Evolutionary conservation across 2,888 invertebrate genomes (phyloP).

Genomic region (Pardosa pseudoannulata): DNA sequence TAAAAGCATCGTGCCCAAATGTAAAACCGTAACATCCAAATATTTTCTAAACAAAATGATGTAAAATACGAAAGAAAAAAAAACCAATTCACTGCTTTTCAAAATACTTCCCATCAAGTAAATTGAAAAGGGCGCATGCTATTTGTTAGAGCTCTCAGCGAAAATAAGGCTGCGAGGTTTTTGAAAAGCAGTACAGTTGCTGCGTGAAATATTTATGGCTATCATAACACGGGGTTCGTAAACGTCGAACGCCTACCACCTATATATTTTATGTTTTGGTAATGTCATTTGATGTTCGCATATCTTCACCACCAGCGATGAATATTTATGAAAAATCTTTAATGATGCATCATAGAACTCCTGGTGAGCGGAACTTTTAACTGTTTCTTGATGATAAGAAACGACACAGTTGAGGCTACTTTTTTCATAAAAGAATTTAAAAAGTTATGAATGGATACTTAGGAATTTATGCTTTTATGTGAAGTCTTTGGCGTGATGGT

Average conservation of each 20-base stretch:
- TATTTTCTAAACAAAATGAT: background rate
- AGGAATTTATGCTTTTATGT: conserved; percentile 43
- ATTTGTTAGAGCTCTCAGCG: conserved; percentile 55
- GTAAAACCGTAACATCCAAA: background rate
- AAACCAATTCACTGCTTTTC: background rate
- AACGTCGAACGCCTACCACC: conserved; percentile 18
- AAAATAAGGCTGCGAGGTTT: conserved; percentile 44
- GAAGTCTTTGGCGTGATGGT: background rate
- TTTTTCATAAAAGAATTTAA: conserved; percentile 21
- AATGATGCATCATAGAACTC: conserved; percentile 26
- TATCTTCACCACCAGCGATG: conserved; percentile 40
- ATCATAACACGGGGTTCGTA: conserved; percentile 36
- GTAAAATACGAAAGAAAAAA: background rate
- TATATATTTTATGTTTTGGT: conserved; percentile 61
- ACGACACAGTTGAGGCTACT: background rate
- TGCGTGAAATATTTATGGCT: conserved; percentile 61
- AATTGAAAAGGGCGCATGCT: conserved; percentile 28
- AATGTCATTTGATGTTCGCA: conserved; percentile 26
- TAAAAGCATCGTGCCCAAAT: background rate
- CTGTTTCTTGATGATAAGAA: conserved; percentile 1
- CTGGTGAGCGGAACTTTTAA: background rate
- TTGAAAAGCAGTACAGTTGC: conserved; percentile 31
- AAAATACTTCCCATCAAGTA: conserved; percentile 26
- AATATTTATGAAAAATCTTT: conserved; percentile 71
- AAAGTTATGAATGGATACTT: conserved; percentile 16